Evolutionary conservation across 30 jellyfish, hydroid and myxozoan genomes (phyloP), one percentile per base, ranked within the genome.

Genomic region (Catostylus mosaicus): DNA sequence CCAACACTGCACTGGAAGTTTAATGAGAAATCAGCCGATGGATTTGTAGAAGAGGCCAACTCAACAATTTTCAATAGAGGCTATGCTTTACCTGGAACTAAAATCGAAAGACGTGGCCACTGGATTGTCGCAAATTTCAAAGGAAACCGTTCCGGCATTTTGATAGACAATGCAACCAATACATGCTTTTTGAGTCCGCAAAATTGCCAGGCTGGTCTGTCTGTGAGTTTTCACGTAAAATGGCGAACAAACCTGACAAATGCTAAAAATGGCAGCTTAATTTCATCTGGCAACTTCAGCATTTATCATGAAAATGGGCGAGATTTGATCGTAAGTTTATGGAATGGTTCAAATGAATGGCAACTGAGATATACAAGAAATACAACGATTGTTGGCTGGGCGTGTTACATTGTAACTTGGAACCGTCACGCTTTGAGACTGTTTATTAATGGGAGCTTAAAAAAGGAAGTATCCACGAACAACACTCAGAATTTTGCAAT

Each of bases 311-410:
- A 56, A 16, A 2, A 23, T 0, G 30, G 43, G 24, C 67, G 73
- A 14, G 33, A 64, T 10, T 68, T 80, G 30, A 22, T 47, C 20
- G 45, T 69, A 6, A 80, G 77, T 27, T 36, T 80, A 30, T 80
- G 84, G 77, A 50, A 80, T 40, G 84, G 90, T 43, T 43, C 75
- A 3, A 65, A 66, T 66, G 84, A 80, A 10, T 46, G 82, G 90
- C 77, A 65, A n/a, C 3, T 67, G 46, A 51, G 18, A 6, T 40
- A 80, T 50, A 37, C 27, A 63, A 48, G 85, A 34, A 74, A 80
- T 18, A 19, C 23, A 43, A 20, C 77, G 18, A 24, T 19, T 3
- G 30, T 31, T 14, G 78, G 68, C n/a, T 80, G 90, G 90, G 69
- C 50, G 14, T 80, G 90, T 30, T 67, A 43, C 73, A 52, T 72